A percentile compares a stretch with the other conserved stretches of the same genome.
phyloP scores from a whole-genome alignment of 2,888 invertebrate species.

The Pyralis farinalis region DNA sequence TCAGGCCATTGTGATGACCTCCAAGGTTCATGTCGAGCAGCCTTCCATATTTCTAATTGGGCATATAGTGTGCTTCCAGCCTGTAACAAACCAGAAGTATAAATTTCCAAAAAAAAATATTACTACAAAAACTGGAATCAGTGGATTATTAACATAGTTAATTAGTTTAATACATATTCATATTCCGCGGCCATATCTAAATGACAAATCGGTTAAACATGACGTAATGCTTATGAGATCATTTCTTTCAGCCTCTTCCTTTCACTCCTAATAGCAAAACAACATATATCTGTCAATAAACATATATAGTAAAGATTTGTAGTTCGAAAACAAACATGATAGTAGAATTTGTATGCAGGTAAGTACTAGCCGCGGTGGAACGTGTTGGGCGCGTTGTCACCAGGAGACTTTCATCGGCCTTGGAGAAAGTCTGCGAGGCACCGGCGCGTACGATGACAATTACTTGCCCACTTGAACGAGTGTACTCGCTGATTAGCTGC shows the following conservation, averaged over 20 bases:
- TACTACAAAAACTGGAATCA: not conserved
- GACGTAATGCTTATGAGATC: constrained; percentile 8
- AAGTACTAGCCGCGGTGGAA: constrained; percentile 26
- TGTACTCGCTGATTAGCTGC: constrained; percentile 24
- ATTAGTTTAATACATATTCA: not conserved
- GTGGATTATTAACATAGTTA: no score
- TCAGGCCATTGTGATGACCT: constrained; percentile 74
- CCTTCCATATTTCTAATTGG: constrained; percentile 95
- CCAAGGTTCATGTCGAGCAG: constrained; percentile 83
- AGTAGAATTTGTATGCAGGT: constrained; percentile 57
- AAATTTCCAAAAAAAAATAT: not conserved
- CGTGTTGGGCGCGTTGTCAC: constrained; percentile 28
- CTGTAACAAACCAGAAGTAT: constrained; percentile 64
- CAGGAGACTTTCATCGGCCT: constrained; percentile 66
- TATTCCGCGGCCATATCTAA: not conserved
- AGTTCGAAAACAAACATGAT: constrained; percentile 32
- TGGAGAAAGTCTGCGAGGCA: constrained; percentile 66
- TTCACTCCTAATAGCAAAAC: constrained; percentile 1
- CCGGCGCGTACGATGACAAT: constrained; percentile 51
- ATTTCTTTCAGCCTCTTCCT: constrained; percentile 1
- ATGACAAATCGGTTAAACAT: constrained; percentile 3
- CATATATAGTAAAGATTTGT: constrained; percentile 10
- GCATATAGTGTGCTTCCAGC: constrained; percentile 92
- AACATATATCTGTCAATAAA: not conserved
- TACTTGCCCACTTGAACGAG: constrained; percentile 28